Evolutionary conservation across 2,797 vertebrate genomes (phyloP), one percentile per base, ranked within the genome.

Genomic region (Halcyon smyrnensis): DNA sequence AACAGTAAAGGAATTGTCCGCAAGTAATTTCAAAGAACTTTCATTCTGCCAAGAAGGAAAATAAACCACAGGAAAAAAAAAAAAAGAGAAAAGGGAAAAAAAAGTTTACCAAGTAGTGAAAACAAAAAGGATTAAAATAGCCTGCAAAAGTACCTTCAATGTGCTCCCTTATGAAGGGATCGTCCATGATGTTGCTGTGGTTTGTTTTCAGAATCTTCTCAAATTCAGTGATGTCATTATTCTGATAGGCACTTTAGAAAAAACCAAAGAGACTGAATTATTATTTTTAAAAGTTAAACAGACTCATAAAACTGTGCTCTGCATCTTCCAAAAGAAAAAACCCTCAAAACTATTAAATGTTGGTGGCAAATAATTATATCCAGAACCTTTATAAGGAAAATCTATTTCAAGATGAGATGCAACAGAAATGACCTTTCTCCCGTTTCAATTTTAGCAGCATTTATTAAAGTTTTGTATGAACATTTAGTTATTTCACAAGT

Each of bases 181-280:
- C 99, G 28, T 99, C 99, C 99, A 99, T 99, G 98, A 99, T 99
- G 99, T 99, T 99, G 98, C 99, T 99, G 98, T 99, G 99, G 98
- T 99, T 99, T 97, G 99, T 99, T 98, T 99, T 99, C 97, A 99
- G 98, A 98, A 99, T 99, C 98, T 99, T 99, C 98, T 99, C 99
- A 99, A 99, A 99, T 98, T 99, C 99, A 91, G 99, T 99, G 98
- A 99, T 99, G 98, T 99, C 99, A 87, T 99, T 99, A 99, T 99
- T 99, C 98, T 99, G 99, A 98, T 99, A 99, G 98, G 99, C 99
- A 99, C 99, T 99, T 95, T 67, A 46, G 87, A 78, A 95, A 97
- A 74, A 94, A 36, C 48, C 12, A 48, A 97, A 56, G 68, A 83
- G 54, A 59, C 23, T 21, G 24, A 63, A 77, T 87, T 91, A 89